These are phyloP conservation scores for Papilio protenor DNA, from an alignment of 2,888 invertebrate genomes.

Conservation along the genomic window DNA sequence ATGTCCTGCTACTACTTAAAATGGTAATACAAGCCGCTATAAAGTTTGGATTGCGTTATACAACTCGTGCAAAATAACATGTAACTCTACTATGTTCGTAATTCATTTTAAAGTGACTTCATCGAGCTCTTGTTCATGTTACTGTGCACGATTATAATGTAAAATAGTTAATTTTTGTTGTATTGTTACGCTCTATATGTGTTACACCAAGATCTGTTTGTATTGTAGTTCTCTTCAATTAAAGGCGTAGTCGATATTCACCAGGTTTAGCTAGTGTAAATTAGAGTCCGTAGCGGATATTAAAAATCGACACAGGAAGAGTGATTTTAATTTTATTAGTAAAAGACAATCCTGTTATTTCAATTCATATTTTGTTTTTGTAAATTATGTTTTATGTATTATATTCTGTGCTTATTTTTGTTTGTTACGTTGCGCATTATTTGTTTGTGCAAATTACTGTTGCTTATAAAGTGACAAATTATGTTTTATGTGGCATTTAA, in stretches of 20 bases:
- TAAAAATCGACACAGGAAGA: not conserved
- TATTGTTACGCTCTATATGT: not conserved
- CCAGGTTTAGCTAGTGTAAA: not conserved
- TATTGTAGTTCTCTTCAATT: not conserved
- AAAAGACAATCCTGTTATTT: not conserved
- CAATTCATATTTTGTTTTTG: not conserved
- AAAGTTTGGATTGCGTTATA: not conserved
- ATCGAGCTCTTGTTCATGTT: not conserved
- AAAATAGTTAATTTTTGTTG: not conserved
- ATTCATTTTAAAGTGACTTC: not conserved
- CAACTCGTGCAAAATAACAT: not conserved
- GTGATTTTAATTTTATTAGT: not conserved
- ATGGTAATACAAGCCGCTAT: too few relatives aligned
- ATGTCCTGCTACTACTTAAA: too few relatives aligned
- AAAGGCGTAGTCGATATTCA: not conserved
- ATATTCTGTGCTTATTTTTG: not conserved
- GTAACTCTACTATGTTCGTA: not conserved
- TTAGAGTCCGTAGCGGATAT: not conserved
- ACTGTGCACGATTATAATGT: not conserved
- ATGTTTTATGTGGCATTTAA: not conserved
- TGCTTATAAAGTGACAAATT: not conserved
- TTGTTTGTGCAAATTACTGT: conserved; percentile 1
- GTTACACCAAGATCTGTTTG: not conserved
- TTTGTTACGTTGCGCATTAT: not conserved
- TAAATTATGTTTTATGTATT: not conserved